Conservation (phyloP, 37 sponge, comb jelly and placozoan genomes). For the Hexactinellida sp. region DNA sequence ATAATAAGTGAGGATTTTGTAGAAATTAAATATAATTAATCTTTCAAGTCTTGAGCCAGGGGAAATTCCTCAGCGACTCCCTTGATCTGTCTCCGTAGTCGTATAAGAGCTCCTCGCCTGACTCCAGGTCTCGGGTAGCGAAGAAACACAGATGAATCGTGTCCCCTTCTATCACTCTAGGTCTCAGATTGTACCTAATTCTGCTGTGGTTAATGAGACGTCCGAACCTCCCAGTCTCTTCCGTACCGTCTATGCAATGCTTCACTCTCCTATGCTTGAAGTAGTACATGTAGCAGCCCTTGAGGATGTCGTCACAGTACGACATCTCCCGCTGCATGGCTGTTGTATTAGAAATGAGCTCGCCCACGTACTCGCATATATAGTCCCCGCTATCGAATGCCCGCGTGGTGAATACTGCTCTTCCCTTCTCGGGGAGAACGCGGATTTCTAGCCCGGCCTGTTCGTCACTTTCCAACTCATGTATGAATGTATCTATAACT, state of each 20-base stretch:
- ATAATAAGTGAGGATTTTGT: not conserved
- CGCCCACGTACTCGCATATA: constrained; percentile 78
- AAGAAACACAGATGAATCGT: constrained; percentile 52
- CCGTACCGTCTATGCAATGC: constrained; percentile 70
- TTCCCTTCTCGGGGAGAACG: constrained; percentile 46
- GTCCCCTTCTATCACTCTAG: constrained; percentile 36
- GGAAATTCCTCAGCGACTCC: constrained; percentile 40
- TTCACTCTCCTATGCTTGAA: constrained; percentile 48
- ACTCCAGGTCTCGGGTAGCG: constrained; percentile 42
- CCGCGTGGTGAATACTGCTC: constrained; percentile 60
- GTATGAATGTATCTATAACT: not conserved
- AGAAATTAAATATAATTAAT: no score
- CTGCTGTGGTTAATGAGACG: constrained; percentile 74
- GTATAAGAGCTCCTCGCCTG: constrained; percentile 72
- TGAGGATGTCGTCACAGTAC: constrained; percentile 37
- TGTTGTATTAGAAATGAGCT: constrained; percentile 43
- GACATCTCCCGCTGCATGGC: constrained; percentile 53
- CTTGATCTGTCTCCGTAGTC: constrained; percentile 76
- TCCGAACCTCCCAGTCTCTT: constrained; percentile 58
- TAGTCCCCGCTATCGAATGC: constrained; percentile 51
- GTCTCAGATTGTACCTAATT: constrained; percentile 33
- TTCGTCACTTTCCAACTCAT: not conserved
- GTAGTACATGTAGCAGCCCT: constrained; percentile 98
- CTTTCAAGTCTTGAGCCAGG: constrained; percentile 51
- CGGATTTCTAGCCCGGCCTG: not conserved